These are phyloP conservation scores for Heliconius nattereri DNA, from an alignment of 1,140 invertebrate genomes.

Conservation along the genomic window DNA sequence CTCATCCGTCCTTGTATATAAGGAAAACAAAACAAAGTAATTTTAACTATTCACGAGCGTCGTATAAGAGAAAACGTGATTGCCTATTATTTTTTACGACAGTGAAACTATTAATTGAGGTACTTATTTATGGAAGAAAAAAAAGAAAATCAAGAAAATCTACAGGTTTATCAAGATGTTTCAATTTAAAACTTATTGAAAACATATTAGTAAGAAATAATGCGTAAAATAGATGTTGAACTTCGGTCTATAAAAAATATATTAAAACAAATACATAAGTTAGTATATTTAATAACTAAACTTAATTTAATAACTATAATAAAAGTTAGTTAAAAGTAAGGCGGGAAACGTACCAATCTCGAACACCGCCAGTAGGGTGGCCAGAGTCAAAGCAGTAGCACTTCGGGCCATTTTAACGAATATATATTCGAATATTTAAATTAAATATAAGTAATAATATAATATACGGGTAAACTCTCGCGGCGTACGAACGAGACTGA, in stretches of 20 bases:
- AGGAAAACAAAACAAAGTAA: constrained; percentile 23
- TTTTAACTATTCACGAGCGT: background rate
- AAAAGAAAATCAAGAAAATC: too few species aligned
- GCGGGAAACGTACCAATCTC: constrained; percentile 58
- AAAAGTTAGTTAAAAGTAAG: background rate
- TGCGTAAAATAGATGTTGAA: too few species aligned
- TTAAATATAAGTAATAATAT: background rate
- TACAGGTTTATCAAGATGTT: too few species aligned
- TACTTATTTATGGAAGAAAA: background rate
- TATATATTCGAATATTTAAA: constrained; percentile 22
- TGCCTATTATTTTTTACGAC: background rate
- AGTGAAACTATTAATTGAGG: background rate
- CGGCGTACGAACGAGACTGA: constrained; percentile 58
- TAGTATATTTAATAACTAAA: background rate
- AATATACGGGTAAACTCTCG: constrained; percentile 50
- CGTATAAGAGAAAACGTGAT: background rate
- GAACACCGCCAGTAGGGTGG: constrained; percentile 59
- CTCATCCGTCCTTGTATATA: background rate
- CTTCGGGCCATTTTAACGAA: constrained; percentile 55
- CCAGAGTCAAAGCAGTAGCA: constrained; percentile 55
- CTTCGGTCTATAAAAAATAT: too few species aligned
- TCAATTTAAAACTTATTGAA: too few species aligned
- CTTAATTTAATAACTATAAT: background rate
- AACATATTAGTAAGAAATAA: too few species aligned
- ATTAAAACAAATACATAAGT: background rate